Base-by-base conservation (phyloP, 2,797 vertebrate genomes). In the Pterois miles region DNA sequence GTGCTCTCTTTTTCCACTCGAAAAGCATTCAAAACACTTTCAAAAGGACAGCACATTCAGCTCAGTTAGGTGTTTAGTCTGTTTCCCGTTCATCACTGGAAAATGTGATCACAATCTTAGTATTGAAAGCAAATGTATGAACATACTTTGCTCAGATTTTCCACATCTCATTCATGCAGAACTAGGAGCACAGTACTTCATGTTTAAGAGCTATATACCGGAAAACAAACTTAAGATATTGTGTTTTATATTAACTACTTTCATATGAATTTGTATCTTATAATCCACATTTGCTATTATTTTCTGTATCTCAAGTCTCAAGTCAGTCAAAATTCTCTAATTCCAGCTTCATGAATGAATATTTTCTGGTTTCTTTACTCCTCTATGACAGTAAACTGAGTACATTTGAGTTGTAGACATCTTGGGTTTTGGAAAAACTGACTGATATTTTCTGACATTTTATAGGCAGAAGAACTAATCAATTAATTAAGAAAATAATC, bases 121-220 rank as follows among this genome's bases (percentile, higher is more conserved):
- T 57, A 65, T 14, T 69, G 14, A 63, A 72, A 46, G 31, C 46
- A 74, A 77, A 62, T 59, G 16, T 48, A 62, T 65, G 54, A 27
- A 53, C n/a, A 78, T 34, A 54, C 29, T 22, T 53, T 6, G 18
- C 36, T 34, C 20, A 69, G 74, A 50, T 52, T 76, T 82, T 70
- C 56, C 34, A 2, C 6, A 60, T 16, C 6, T 56, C 27, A 56
- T 62, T 74, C 18, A 62, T 64, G 38, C 65, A 82, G 69, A 85
- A 36, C 6, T 20, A 57, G 8, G 5, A 2, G 9, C 20, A 16
- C 4, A 34, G 22, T 8, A 53, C 27, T 16, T 58, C 4, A 16
- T 20, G 2, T 29, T 59, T 6, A 29, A 23, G n/a, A 50, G 2
- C 43, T 4, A 34, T 25, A 27, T 3, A 20, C 8, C 48, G 63